phyloP scores from a whole-genome alignment of 2,113 vertebrate genomes.

The Ciconia boyciana region DNA sequence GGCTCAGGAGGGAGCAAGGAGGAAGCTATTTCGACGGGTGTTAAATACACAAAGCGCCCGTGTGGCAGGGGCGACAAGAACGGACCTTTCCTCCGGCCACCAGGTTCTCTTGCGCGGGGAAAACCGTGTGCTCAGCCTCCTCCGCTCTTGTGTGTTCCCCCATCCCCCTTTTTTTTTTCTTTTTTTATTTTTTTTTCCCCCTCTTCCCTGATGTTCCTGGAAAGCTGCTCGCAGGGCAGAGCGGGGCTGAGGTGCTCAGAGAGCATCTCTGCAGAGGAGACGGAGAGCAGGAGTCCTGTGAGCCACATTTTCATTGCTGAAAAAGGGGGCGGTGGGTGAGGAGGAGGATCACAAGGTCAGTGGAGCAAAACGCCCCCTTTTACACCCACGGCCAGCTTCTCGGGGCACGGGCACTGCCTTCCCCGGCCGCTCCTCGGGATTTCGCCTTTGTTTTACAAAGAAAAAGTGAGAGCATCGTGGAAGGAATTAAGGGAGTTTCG shows the following conservation, averaged over 20 bases:
- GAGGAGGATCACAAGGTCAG: slow-evolving; percentile 5
- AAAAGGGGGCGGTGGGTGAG: neutral
- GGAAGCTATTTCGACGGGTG: neutral
- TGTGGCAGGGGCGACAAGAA: neutral
- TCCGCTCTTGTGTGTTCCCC: neutral
- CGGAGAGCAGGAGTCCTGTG: neutral
- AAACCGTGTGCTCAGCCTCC: neutral
- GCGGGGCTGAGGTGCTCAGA: neutral
- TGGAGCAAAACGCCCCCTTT: slow-evolving; percentile 2
- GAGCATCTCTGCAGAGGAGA: neutral
- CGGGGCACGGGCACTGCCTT: neutral
- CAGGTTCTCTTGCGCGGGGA: neutral
- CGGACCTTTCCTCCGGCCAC: neutral
- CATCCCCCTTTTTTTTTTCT: too few species aligned
- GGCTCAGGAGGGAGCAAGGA: neutral
- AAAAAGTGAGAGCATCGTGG: neutral
- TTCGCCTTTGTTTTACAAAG: slow-evolving; percentile 61
- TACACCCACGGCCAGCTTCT: neutral
- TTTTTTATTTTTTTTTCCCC: rapidly evolving
- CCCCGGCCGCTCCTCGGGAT: neutral
- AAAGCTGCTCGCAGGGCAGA: slow-evolving; percentile 41
- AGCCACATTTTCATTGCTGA: neutral
- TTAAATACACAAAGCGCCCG: slow-evolving; percentile 35
- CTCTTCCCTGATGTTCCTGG: slow-evolving; percentile 46
- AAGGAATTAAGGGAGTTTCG: neutral